Percentiles rank a stretch among this genome's conserved stretches.
phyloP scores from a whole-genome alignment of 2,113 vertebrate species.

The Grammomys surdaster region DNA sequence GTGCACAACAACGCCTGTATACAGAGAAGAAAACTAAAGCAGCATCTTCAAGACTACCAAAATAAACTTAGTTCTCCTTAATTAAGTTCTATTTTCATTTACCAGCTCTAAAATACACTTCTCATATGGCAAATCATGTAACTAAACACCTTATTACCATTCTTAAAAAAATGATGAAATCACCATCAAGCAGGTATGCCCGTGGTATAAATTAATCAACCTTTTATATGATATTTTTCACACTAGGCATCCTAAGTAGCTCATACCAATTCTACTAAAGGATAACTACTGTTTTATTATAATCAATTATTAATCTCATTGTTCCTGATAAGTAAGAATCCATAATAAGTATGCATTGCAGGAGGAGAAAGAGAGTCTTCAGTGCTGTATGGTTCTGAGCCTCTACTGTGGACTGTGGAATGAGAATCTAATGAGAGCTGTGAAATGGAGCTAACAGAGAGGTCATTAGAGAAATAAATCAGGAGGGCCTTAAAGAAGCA shows the following conservation, averaged over 20 bases:
- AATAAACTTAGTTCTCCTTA: neutral
- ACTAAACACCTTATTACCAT: neutral
- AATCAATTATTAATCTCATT: neutral
- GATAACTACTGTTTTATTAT: neutral
- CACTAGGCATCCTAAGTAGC: neutral
- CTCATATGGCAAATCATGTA: neutral
- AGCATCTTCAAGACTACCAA: neutral
- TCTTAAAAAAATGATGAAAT: neutral
- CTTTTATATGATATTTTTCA: neutral
- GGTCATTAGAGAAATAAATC: neutral
- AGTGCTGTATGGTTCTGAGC: neutral
- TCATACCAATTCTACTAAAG: neutral
- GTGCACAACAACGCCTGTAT: neutral
- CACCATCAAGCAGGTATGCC: neutral
- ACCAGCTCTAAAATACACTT: neutral
- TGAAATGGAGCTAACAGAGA: neutral
- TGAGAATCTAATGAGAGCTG: neutral
- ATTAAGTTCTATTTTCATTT: neutral
- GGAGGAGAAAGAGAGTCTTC: neutral
- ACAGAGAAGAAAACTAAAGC: neutral
- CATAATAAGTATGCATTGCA: neutral
- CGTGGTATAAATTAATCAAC: neutral
- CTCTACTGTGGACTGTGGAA: neutral
- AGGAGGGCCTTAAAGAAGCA: neutral
- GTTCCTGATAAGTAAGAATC: neutral